Evolutionary conservation across 1,140 invertebrate genomes (phyloP), one percentile per base, ranked within the genome.

Genomic region (Agrilus planipennis): DNA sequence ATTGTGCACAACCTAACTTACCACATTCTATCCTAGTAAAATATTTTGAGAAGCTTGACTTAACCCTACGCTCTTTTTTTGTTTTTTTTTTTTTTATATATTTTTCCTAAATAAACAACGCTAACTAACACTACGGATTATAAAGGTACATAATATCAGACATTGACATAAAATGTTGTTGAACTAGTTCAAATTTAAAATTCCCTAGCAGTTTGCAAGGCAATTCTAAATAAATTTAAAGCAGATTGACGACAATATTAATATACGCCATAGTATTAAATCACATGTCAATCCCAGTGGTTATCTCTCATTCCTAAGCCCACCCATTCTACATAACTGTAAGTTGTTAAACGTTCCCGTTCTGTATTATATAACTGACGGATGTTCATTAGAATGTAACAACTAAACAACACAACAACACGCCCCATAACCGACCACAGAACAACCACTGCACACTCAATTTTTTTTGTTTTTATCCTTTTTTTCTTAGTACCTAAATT

Each of bases 91-190:
- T 42, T 46, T 47, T 49, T 40, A 30, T 28, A 40, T 44, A 25
- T 27, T 32, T 48, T 17, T 36, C 34, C 20, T 48, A 50, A 54
- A 54, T 54, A 55, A 57, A 51, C 44, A 55, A 55, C 45, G 31
- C 52, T 55, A 52, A 47, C n/a, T n/a, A n/a, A n/a, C n/a, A 48
- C 51, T 55, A 57, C 49, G 44, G 31, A 48, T 54, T 53, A 45
- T 38, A 48, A 57, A 55, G 54, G 54, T 56, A 55, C 53, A 55
- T 47, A 51, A 57, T 56, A 54, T 57, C 53, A 57, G 53, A 57
- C 51, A 51, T 48, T 53, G 46, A 50, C 46, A 46, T 51, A 44
- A 48, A 17, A 34, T 7, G n/a, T 25, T 17, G 16, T 15, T 38
- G 16, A 27, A 38, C 36, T 38, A 38, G 22, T 15, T 15, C 14